Conservation (phyloP, 2,797 vertebrate genomes). For the Botia kubotai region DNA sequence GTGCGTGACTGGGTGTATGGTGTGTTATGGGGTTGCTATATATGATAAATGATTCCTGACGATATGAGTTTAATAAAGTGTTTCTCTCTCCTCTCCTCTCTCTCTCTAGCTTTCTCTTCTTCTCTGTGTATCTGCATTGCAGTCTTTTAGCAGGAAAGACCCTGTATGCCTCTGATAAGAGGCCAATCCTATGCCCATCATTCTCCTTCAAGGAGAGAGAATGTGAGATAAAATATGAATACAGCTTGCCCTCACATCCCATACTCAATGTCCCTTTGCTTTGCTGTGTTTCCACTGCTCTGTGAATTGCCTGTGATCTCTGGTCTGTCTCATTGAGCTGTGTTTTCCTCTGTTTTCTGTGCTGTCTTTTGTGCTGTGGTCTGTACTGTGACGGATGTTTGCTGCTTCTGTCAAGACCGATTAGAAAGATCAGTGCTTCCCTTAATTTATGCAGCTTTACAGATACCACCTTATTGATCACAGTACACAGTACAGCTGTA, state of each 20-base stretch:
- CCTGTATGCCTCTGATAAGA: conserved; percentile 1
- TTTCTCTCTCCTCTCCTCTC: no score
- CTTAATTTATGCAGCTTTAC: conserved; percentile 67
- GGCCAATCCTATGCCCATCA: neutral
- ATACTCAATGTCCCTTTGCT: neutral
- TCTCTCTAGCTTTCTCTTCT: no score
- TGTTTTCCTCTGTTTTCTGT: conserved; percentile 27
- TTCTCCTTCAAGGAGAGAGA: neutral
- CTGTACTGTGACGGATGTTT: conserved; percentile 16
- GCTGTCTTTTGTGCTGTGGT: neutral
- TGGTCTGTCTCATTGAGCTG: neutral
- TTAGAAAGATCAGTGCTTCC: conserved; percentile 64
- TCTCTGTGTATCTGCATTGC: conserved; percentile 50
- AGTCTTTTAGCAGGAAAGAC: conserved; percentile 15
- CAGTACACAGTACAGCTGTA: conserved; percentile 53
- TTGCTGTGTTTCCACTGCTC: neutral
- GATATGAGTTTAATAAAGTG: no score
- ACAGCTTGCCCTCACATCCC: neutral
- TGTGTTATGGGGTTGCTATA: no score
- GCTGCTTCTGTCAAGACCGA: conserved; percentile 47
- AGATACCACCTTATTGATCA: conserved; percentile 67
- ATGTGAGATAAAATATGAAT: neutral
- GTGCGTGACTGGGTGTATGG: no score
- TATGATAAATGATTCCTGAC: no score
- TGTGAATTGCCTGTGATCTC: neutral